Evolutionary conservation across 1,140 invertebrate genomes (phyloP).

Genomic region (Caenorhabditis brenneri): DNA sequence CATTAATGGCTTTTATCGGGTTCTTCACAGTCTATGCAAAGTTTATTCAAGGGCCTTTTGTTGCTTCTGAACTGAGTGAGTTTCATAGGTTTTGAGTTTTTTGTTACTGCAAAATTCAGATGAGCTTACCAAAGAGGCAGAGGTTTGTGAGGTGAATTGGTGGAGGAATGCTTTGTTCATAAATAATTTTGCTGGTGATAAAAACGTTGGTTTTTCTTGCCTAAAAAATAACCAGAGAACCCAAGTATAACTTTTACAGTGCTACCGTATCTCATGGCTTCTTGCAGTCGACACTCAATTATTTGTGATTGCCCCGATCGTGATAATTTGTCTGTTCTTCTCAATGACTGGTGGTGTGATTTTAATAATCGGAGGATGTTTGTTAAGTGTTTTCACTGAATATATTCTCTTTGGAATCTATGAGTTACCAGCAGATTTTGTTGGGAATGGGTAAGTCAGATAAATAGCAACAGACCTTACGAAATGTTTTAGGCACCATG

Average conservation of each 20-base stretch:
- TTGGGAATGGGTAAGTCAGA: background rate
- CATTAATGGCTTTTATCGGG: conserved; percentile 52
- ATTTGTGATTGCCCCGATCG: conserved; percentile 61
- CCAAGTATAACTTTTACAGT: no score
- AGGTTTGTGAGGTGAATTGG: conserved; percentile 71
- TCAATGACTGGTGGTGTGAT: conserved; percentile 32
- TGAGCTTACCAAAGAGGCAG: conserved; percentile 54
- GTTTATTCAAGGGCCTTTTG: conserved; percentile 59
- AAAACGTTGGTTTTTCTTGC: background rate
- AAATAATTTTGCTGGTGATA: conserved; percentile 71
- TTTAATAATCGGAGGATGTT: background rate
- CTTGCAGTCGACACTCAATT: conserved; percentile 74
- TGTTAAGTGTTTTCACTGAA: background rate
- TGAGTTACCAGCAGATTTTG: conserved; percentile 2
- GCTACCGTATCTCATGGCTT: conserved; percentile 71
- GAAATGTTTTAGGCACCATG: background rate
- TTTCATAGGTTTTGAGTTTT: no score
- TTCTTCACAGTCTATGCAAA: conserved; percentile 66
- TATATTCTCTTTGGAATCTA: background rate
- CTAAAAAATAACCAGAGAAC: background rate
- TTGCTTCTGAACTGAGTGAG: conserved; percentile 18
- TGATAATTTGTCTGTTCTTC: conserved; percentile 40
- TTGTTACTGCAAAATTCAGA: background rate
- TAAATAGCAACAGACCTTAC: background rate
- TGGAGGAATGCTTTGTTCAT: conserved; percentile 73